Conservation (phyloP, 2,888 invertebrate genomes). For the Pediacus dermestoides region DNA sequence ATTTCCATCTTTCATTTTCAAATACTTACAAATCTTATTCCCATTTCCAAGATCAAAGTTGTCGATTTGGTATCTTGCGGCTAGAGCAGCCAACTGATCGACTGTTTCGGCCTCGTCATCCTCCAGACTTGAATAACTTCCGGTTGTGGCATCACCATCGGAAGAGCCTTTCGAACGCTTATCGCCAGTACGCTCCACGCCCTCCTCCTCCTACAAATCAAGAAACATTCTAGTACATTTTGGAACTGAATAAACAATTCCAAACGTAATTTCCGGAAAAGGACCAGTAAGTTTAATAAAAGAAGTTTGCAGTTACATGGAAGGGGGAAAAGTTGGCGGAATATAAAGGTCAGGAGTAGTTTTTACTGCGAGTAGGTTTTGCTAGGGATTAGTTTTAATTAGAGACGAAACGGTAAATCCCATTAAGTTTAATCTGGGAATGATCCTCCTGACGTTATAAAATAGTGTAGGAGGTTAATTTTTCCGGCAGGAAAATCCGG, state of each 20-base stretch:
- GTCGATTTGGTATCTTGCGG: conserved; percentile 47
- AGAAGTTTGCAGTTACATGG: too few species aligned
- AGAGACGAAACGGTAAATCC: too few species aligned
- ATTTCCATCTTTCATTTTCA: too few species aligned
- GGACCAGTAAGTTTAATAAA: background rate
- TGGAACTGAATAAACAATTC: background rate
- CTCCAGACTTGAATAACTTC: conserved; percentile 55
- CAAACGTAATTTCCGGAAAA: background rate
- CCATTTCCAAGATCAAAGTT: conserved; percentile 49
- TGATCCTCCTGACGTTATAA: too few species aligned
- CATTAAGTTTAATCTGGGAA: too few species aligned
- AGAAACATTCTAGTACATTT: background rate
- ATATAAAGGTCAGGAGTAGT: too few species aligned
- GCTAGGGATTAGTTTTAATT: too few species aligned
- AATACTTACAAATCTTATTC: conserved; percentile 47
- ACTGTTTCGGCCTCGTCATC: conserved; percentile 52
- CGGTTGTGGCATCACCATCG: conserved; percentile 53
- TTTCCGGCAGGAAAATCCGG: too few species aligned
- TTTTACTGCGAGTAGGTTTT: too few species aligned
- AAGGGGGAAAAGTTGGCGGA: too few species aligned
- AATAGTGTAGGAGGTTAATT: too few species aligned
- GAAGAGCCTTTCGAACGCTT: conserved; percentile 48
- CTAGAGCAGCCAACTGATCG: conserved; percentile 46
- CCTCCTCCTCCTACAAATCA: conserved; percentile 35
- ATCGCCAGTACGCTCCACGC: conserved; percentile 38